Base-by-base conservation (phyloP, 2,113 vertebrate species). In the Amia ocellicauda region DNA sequence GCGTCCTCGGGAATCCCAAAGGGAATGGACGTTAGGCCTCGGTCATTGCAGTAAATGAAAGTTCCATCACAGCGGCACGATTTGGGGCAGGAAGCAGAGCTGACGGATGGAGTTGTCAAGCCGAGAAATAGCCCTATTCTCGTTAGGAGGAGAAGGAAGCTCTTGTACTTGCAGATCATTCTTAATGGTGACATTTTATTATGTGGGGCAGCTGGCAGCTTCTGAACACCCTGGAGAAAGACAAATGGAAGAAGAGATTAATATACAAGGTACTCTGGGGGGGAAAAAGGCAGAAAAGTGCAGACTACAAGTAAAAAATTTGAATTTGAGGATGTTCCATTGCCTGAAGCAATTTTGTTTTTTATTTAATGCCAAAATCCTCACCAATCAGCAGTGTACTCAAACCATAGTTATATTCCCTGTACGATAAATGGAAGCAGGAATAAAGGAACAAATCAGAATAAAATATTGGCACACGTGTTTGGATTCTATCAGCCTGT, bases 41-140 rank as follows among this genome's bases (percentile, higher is more conserved):
- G 92, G 83, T 99, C 97, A 64, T 99, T 99, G 83, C 97, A 99
- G 84, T 99, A 99, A 86, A 99, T 95, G 89, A 98, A 99, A 72
- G 95, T 96, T 67, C 90, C 80, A 70, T 99, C 97, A 63, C 97
- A 99, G 76, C 97, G 95, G 84, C 97, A 99, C 42, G 83, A 85
- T 54, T 91, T 92, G 73, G 97, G 97, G 77, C 97, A 99, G 19
- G 93, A 84, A 72, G 94, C 92, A 56, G 93, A 94, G 82, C 86
- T 91, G 78, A 89, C 86, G 72, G 88, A 81, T 14, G 77, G 86
- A 81, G 93, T 92, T 79, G 89, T 91, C 73, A 95, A 85, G 68
- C 93, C 92, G 78, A 98, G 88, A 78, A 97, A 89, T 69, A 98
- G 85, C 78, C 94, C 93, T 27, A 94, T 86, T 88, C 91, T 92